Conservation (phyloP, 2,113 vertebrate species). For the Caloenas nicobarica region DNA sequence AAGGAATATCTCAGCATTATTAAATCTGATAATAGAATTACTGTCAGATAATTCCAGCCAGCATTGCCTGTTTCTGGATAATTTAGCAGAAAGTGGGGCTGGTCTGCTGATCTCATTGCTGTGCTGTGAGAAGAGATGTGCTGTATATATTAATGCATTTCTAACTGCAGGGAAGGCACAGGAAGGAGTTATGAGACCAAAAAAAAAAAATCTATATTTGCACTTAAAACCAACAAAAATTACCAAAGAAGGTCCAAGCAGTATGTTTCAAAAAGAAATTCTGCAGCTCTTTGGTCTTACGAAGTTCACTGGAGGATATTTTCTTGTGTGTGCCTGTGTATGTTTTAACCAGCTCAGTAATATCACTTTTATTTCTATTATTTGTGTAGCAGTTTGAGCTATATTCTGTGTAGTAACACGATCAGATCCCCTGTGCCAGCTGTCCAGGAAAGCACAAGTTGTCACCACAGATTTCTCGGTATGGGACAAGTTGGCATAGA, state of each 20-base stretch:
- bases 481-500: not conserved
- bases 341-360: not conserved
- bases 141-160: not conserved
- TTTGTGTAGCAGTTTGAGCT: not conserved
- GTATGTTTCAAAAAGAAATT: not conserved
- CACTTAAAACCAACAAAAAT: not conserved
- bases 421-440: not conserved
- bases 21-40: not conserved
- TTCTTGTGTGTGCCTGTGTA: not conserved
- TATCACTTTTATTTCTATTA: accelerated
- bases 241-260: not conserved
- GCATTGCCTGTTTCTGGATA: not conserved
- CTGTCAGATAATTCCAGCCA: not conserved
- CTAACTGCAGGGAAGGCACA: not conserved
- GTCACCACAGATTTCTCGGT: not conserved
- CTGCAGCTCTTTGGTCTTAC: not conserved
- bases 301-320: accelerated
- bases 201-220: not conserved
- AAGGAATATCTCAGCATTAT: not conserved
- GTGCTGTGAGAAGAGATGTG: not conserved
- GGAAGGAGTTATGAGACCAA: not conserved
- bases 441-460: not conserved
- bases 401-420: not conserved
- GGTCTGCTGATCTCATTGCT: not conserved
- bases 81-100: not conserved